Conservation (phyloP, 2,797 vertebrate species). For the Spinus olivaceus region DNA sequence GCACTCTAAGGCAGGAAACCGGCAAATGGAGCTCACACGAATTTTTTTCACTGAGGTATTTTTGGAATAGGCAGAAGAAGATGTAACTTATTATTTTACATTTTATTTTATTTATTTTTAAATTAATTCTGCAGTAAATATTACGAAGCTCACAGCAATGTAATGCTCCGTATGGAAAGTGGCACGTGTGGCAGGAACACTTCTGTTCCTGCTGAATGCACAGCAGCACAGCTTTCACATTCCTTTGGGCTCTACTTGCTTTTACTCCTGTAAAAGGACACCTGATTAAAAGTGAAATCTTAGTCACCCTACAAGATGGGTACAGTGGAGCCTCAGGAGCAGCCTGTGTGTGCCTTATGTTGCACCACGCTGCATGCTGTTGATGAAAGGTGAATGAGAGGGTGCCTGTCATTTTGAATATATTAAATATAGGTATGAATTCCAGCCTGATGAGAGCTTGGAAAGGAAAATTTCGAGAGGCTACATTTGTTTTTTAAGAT, state of each 20-base stretch:
- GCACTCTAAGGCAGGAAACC: neutral
- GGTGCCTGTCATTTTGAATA: neutral
- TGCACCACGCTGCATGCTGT: neutral
- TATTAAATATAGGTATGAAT: neutral
- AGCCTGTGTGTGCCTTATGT: neutral
- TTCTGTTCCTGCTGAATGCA: neutral
- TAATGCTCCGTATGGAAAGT: neutral
- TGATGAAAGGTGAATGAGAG: neutral
- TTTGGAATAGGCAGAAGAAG: neutral
- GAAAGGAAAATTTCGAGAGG: neutral
- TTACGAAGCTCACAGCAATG: neutral
- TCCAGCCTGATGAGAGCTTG: neutral
- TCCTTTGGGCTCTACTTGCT: conserved; percentile 6
- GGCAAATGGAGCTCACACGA: neutral
- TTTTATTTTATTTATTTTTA: neutral
- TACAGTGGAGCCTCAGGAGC: neutral
- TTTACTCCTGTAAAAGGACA: neutral
- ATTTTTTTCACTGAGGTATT: neutral
- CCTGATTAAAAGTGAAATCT: conserved; percentile 12
- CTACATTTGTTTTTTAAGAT: neutral
- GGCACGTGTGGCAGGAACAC: neutral
- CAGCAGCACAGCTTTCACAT: neutral
- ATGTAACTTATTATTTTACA: rapidly evolving
- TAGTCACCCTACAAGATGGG: neutral
- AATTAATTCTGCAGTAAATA: neutral